Evolutionary conservation across 2,113 vertebrate species (phyloP), one percentile per base, ranked within the genome.

Genomic region (Gorilla gorilla): DNA sequence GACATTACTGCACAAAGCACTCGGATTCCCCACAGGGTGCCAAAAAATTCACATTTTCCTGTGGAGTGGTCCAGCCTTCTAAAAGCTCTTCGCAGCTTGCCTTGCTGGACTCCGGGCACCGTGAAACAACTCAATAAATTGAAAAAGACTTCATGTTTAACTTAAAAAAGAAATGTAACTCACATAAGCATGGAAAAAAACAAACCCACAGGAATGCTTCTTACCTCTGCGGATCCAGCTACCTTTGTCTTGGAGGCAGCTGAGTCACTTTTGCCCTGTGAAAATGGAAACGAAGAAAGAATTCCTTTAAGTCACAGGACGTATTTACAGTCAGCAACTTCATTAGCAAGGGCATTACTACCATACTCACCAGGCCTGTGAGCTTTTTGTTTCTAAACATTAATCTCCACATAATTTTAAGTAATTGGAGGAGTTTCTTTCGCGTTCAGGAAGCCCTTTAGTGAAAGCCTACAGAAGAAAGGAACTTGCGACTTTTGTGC

Each of bases 401-500:
- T 4, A 97, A 27, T 20, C 96, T 92, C 97, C 96, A 97, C 95
- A 96, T 97, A 66, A 35, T 68, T 55, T 16, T 6, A 5, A 23
- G 38, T 6, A 23, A 2, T 2, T 3, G 1, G 8, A 1, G 32
- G 84, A 18, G 75, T 9, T 1, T n/a, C 72, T 57, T 38, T 14
- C 4, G 70, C 50, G 25, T 30, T 40, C 43, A 23, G 83, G 18
- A n/a, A 52, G 81, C 75, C 59, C 38, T 70, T 7, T 0, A 40
- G 85, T 7, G 9, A 55, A 83, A 22, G 5, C 25, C 2, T 0
- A 9, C 32, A 14, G 61, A 55, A 73, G 93, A 93, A 78, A 92
- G 96, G 97, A 97, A 97, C 96, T 95, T 70, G 84, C 64, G 13
- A 35, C 79, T 50, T 88, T 52, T 93, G 88, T 64, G 87, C 95